Evolutionary conservation across 2,888 invertebrate species (phyloP), one percentile per base, ranked within the genome.

Genomic region (Plagodis pulveraria): DNA sequence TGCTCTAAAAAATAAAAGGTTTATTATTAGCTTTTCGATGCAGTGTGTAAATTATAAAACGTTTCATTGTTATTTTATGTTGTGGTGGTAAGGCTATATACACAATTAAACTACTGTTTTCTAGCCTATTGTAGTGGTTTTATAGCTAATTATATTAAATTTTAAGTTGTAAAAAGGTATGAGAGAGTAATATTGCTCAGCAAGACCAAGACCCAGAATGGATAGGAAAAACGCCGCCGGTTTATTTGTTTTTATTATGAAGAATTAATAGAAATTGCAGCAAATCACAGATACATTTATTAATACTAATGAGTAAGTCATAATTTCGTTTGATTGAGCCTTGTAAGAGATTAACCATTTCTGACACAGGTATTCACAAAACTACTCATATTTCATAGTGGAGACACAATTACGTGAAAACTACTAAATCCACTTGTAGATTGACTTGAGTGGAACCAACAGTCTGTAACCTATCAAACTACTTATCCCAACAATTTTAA

Each of bases 121-220:
- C 72, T 84, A 86, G 80, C 77, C 74, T 83, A 76, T 81, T 78
- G 75, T 83, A 81, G 77, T 83, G 83, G 80, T 81, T 81, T 84
- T 80, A 79, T 82, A 83, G 79, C 71, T 78, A 75, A 76, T 75
- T 76, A 75, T 71, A 77, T 78, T 80, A 83, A 81, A 83, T 84
- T n/a, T 83, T 83, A 84, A 83, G 83, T 86, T 86, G 86, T 86
- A 84, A 75, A 83, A 79, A 81, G 77, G 77, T 83, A 83, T 81
- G 78, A 75, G 73, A 73, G 77, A 76, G 74, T 79, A 45, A 34
- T 77, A 75, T 81, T 82, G 81, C 83, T 84, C 82, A 80, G 72
- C 48, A 58, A 58, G 54, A 40, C 53, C 48, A 58, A 58, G 54
- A 40, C 53, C 62, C 63, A 44, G 53, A 50, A 56, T 65, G 61